Evolutionary conservation across 2,888 invertebrate species (phyloP).

Genomic region (Noctua pronuba): DNA sequence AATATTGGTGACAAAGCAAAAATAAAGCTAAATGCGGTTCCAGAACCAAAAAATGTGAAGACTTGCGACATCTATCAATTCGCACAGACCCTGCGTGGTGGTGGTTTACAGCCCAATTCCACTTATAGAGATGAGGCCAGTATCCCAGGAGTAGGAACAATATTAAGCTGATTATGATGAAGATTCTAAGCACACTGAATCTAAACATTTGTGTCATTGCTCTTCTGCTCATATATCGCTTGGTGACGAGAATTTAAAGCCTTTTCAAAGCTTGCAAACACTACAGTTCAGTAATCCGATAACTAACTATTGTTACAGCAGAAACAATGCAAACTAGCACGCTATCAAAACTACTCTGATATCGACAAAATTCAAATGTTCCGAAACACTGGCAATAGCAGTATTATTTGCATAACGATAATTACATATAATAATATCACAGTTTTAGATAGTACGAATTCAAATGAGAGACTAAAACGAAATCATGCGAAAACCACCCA

Average conservation of each 20-base stretch:
- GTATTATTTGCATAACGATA: neutral
- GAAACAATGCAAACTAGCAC: conserved; percentile 37
- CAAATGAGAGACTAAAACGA: neutral
- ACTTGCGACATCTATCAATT: too few species aligned
- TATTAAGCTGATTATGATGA: too few species aligned
- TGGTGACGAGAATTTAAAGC: conserved; percentile 5
- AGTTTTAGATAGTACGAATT: neutral
- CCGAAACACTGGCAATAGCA: neutral
- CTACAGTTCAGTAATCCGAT: conserved; percentile 18
- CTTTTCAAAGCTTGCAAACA: conserved; percentile 17
- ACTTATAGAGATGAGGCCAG: too few species aligned
- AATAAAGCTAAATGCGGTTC: neutral
- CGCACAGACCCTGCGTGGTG: too few species aligned
- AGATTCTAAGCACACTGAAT: neutral
- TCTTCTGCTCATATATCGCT: neutral
- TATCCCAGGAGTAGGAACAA: too few species aligned
- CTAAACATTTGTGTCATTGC: neutral
- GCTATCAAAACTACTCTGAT: conserved; percentile 27
- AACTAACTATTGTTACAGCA: conserved; percentile 37
- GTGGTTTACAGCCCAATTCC: too few species aligned
- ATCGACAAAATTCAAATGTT: conserved; percentile 24
- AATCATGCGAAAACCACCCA: neutral
- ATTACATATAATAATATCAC: too few species aligned
- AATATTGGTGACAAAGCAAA: too few species aligned
- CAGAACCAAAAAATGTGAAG: too few species aligned